Percentiles rank a stretch among this genome's conserved stretches.
phyloP scores from a whole-genome alignment of 1,140 invertebrate genomes.

The Cylas formicarius region DNA sequence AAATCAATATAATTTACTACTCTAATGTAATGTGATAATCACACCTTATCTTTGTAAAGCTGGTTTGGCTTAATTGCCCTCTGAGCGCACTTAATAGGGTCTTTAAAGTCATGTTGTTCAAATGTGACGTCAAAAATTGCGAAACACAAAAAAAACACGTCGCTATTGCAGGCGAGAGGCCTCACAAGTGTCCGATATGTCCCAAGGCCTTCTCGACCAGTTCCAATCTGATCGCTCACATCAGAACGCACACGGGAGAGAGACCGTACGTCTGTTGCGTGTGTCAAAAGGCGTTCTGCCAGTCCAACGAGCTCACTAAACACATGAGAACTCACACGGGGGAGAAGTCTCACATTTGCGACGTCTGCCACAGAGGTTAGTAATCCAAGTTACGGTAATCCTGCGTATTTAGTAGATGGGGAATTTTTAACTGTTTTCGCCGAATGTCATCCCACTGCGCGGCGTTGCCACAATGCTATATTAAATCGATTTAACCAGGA shows the following conservation, averaged over 20 bases:
- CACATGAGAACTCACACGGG: constrained; percentile 45
- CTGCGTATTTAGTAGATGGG: background rate
- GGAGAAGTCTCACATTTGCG: constrained; percentile 46
- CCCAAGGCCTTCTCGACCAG: constrained; percentile 50
- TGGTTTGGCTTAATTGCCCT: too few relatives aligned
- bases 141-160: too few relatives aligned
- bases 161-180: constrained; percentile 44
- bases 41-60: too few relatives aligned
- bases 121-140: too few relatives aligned
- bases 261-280: constrained; percentile 43
- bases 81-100: too few relatives aligned
- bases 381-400: background rate
- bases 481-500: too few relatives aligned
- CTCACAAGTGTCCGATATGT: constrained; percentile 49
- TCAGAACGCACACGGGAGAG: constrained; percentile 47
- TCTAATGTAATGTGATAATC: too few relatives aligned
- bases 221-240: constrained; percentile 47
- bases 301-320: constrained; percentile 42
- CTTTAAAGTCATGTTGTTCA: too few relatives aligned
- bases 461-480: too few relatives aligned
- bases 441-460: too few relatives aligned
- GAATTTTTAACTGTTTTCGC: too few relatives aligned
- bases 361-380: constrained; percentile 42
- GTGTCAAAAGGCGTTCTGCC: constrained; percentile 45
- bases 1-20: too few relatives aligned